phyloP scores from a whole-genome alignment of 2,888 invertebrate species.

The Lasioglossum malachurum region DNA sequence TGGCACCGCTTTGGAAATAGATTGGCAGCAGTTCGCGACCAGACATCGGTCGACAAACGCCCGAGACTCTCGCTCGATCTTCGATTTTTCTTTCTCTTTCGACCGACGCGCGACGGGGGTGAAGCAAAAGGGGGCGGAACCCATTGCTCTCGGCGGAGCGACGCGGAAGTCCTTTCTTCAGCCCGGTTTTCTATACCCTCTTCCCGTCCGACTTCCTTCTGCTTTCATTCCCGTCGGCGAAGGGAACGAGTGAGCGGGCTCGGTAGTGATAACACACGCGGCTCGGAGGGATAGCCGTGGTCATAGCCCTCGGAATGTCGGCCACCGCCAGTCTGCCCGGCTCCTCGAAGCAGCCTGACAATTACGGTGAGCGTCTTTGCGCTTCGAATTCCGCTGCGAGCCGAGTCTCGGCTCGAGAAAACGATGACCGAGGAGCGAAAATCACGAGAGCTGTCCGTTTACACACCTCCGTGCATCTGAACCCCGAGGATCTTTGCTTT shows the following conservation, averaged over 20 bases:
- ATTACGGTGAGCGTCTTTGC: constrained; percentile 58
- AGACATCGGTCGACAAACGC: not conserved
- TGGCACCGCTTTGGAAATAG: constrained; percentile 73
- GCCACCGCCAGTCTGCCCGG: constrained; percentile 71
- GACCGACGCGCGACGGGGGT: not conserved
- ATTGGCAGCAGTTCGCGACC: constrained; percentile 70
- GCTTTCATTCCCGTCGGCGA: not conserved
- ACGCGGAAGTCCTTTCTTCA: constrained; percentile 4
- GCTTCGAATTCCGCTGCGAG: not conserved
- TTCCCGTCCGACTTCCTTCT: not conserved
- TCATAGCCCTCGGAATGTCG: constrained; percentile 59
- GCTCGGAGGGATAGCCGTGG: not conserved
- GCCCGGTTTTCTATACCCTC: not conserved
- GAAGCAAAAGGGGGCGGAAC: not conserved
- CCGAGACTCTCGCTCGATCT: constrained; percentile 9
- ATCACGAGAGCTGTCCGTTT: not conserved
- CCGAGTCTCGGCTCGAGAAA: not conserved
- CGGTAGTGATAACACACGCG: not conserved
- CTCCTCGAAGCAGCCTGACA: constrained; percentile 76
- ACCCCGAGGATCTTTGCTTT: not conserved
- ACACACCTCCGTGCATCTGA: not conserved
- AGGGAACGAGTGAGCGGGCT: not conserved
- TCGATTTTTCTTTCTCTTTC: constrained; percentile 13
- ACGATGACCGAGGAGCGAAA: not conserved
- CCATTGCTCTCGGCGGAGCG: not conserved